Percentiles rank a stretch among this genome's conserved stretches.
These are phyloP conservation scores for Digitonthophagus gazella DNA, from an alignment of 2,888 invertebrate species.

Conservation along the genomic window DNA sequence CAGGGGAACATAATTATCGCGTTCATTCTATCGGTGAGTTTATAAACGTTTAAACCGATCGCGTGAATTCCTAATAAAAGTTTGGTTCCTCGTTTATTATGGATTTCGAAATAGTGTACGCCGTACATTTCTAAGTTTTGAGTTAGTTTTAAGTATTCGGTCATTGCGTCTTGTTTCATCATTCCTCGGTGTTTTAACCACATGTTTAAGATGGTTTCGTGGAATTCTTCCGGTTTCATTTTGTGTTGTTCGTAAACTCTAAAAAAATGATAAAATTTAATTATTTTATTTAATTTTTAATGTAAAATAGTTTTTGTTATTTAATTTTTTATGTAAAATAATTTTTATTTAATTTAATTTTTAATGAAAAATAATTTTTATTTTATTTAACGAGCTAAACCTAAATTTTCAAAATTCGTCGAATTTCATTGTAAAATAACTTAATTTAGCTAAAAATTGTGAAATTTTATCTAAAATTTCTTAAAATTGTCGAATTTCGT, in stretches of 20 bases:
- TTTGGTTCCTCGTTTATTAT: conserved; percentile 97
- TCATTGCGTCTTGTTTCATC: conserved; percentile 95
- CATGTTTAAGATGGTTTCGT: conserved; percentile 94
- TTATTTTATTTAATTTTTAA: neutral
- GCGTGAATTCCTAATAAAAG: conserved; percentile 97
- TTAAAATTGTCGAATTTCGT: too few relatives aligned
- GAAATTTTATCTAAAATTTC: too few relatives aligned
- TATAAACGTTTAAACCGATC: conserved; percentile 95
- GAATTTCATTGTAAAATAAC: too few relatives aligned
- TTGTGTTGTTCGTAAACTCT: conserved; percentile 95
- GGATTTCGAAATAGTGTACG: conserved; percentile 97
- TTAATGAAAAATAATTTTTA: too few relatives aligned
- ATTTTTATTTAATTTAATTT: too few relatives aligned
- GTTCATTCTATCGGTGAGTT: conserved; percentile 77
- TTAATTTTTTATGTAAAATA: too few relatives aligned
- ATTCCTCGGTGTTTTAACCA: conserved; percentile 92
- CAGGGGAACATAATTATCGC: conserved; percentile 99
- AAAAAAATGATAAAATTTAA: neutral
- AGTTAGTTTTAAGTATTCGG: conserved; percentile 97
- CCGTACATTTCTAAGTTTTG: conserved; percentile 99
- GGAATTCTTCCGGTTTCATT: conserved; percentile 96
- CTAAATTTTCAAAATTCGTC: too few relatives aligned
- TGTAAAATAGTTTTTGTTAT: neutral
- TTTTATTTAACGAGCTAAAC: too few relatives aligned
- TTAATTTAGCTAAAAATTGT: too few relatives aligned